Conservation (phyloP, 1,140 invertebrate genomes). For the Bombus difficillimus region DNA sequence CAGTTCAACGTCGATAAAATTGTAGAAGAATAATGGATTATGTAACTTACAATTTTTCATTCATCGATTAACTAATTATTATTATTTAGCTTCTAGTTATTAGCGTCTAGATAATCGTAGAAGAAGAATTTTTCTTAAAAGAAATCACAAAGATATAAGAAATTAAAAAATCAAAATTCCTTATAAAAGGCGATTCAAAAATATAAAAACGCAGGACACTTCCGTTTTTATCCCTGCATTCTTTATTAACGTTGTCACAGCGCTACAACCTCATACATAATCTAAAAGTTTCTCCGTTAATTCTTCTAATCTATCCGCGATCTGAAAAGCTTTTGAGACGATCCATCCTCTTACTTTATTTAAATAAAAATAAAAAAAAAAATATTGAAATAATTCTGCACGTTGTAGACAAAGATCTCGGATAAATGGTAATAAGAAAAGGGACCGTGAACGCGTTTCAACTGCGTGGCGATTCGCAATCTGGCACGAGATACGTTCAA, state of each 20-base stretch:
- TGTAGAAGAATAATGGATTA: too few species aligned
- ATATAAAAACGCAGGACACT: not conserved
- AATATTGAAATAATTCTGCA: not conserved
- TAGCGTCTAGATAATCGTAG: too few species aligned
- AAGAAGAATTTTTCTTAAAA: too few species aligned
- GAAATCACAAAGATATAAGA: too few species aligned
- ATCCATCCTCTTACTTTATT: not conserved
- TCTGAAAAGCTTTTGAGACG: not conserved
- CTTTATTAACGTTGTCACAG: not conserved
- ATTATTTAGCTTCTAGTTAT: too few species aligned
- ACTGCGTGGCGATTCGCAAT: not conserved
- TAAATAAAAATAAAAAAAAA: too few species aligned
- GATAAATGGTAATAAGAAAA: slow-evolving; percentile 36
- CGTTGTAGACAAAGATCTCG: not conserved
- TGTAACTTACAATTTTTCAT: too few species aligned
- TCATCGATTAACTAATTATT: too few species aligned
- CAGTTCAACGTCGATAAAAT: too few species aligned
- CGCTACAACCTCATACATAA: not conserved
- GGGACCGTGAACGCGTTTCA: not conserved
- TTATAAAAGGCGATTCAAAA: too few species aligned
- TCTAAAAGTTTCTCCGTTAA: not conserved
- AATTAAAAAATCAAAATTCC: too few species aligned
- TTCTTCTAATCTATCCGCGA: not conserved
- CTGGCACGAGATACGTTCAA: not conserved
- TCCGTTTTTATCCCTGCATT: not conserved